Base-by-base conservation (phyloP, 1,140 invertebrate genomes). In the Drosophila kanapiae region DNA sequence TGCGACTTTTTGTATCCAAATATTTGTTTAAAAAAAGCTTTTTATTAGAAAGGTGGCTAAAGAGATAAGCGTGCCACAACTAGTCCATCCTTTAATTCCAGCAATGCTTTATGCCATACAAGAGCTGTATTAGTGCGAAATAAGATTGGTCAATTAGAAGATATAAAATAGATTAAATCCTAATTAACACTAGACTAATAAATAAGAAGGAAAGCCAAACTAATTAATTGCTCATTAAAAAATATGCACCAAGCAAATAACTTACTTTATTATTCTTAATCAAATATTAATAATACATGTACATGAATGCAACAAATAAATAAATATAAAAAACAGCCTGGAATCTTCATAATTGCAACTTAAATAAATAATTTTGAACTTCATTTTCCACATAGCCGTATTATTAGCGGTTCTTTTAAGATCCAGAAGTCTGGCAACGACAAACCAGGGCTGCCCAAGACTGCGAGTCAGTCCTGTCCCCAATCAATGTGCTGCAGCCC, bases 401-500 rank as follows among this genome's bases (percentile, higher is more conserved):
- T 29, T 54, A 54, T 35, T 16, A 31, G n/a, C 37, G 37, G 37
- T 40, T 23, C 51, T 16, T 31, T 31, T 31, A 4, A 31, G 7
- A 31, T n/a, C 14, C 6, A 29, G 16, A 8, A 18, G 35, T 45
- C 8, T 38, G 63, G 63, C n/a, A 45, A 33, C 18, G 33, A 2
- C 3, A 0, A n/a, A 3, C 16, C 18, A 40, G 54, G 54, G 35
- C 9, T 10, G 6, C 33, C 18, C 11, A 11, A 23, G 4, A 4
- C 13, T 37, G 9, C 16, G 2, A 37, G 33, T 33, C 51, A 37
- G 0, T 33, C 18, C 51, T 54, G 51, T 9, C 7, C 13, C 14
- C 14, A 37, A 54, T 37, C 54, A 40, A 57, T 57, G 37, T 23
- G 10, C 29, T 57, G 69, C 53, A 69, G 75, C 82, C 82, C 82